Conservation (phyloP, 2,113 vertebrate genomes). For the Cyphomyrus discorhynchus region DNA sequence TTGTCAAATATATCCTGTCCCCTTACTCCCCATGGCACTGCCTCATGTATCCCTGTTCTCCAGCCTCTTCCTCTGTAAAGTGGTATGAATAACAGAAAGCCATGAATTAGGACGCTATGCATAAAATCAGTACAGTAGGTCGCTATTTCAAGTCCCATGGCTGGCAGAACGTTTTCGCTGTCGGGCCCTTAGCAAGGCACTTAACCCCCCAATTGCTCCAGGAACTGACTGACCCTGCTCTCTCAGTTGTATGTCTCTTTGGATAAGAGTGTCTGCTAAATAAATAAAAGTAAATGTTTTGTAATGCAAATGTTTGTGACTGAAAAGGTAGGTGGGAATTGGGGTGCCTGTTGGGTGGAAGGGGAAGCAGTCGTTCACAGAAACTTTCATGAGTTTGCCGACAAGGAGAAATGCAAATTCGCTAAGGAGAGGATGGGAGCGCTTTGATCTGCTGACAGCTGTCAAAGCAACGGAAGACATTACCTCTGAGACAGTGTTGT, state of each 20-base stretch:
- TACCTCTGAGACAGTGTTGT: neutral
- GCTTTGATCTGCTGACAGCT: neutral
- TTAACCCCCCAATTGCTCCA: neutral
- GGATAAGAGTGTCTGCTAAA: neutral
- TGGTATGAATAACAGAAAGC: neutral
- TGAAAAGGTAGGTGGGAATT: neutral
- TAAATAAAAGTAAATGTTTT: neutral
- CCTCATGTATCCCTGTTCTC: neutral
- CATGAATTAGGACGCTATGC: neutral
- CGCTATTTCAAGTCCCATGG: neutral
- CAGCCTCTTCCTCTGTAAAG: neutral
- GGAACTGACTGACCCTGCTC: neutral
- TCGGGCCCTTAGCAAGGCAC: neutral
- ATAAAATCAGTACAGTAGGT: neutral
- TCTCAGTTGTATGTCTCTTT: neutral
- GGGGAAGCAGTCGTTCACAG: neutral
- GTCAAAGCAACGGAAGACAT: neutral
- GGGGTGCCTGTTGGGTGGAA: neutral
- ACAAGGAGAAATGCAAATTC: slow-evolving; percentile 5
- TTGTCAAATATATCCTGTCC: neutral
- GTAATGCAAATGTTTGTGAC: slow-evolving; percentile 4
- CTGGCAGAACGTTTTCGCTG: neutral
- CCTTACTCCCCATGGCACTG: neutral
- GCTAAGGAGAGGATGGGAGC: neutral
- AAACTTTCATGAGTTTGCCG: slow-evolving; percentile 5